Base-by-base conservation (phyloP, 2,888 invertebrate species). In the Ophion obscuratus region DNA sequence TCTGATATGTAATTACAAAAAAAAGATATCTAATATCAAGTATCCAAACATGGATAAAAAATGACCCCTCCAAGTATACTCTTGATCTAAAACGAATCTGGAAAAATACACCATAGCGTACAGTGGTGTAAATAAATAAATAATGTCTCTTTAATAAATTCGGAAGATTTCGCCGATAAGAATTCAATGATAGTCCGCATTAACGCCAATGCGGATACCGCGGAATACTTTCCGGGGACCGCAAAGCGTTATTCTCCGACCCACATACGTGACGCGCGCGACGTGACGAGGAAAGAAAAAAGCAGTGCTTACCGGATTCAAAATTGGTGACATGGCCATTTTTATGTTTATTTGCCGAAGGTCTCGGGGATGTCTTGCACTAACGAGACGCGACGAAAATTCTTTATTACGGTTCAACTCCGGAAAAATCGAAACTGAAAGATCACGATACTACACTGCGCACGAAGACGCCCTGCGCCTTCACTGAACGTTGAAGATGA, bases 261-360 rank as follows among this genome's bases (percentile, higher is more conserved):
- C 53, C 36, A 53, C 47, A 66, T 53, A 53, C 27, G 40, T 59
- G 17, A 59, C 40, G 66, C 40, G n/a, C 17, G 57, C 10, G 24
- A 20, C 11, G 47, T 47, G 36, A 61, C 64, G 9, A 27, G 57
- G 40, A 53, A 20, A 67, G 44, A 2, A 11, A 68, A 79, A 40
- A 57, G 7, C 20, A 66, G 36, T 83, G 91, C 93, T 93, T 86
- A 94, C 94, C 9, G 94, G 94, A 91, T 94, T 92, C 53, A 91
- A 87, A 57, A 93, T 88, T 2, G 94, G 92, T 59, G 90, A 84
- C 7, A 87, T 88, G 71, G 93, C 89, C 94, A 94, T 94, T 62
- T 59, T 80, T 7, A 61, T 53, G 10, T 31, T 20, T 24, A 11
- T 81, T 36, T 20, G 57, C 40, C 47, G 9, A 73, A 53, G 0